Percentiles rank a stretch among this genome's conserved stretches.
Evolutionary conservation across 2,888 invertebrate species (phyloP).

Genomic region (Uropetala carovei): DNA sequence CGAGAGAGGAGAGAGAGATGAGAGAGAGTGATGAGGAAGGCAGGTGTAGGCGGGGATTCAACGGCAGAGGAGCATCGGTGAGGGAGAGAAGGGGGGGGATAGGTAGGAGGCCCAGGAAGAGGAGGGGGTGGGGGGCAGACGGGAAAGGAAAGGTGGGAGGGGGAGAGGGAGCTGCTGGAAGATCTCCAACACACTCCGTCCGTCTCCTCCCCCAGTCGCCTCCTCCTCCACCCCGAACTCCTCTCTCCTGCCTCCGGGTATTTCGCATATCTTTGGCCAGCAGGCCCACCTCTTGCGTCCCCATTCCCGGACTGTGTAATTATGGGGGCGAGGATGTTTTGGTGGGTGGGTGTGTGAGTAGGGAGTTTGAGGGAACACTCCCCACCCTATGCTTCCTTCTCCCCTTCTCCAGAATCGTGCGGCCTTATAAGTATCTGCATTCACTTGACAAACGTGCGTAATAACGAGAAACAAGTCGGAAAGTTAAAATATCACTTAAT

Average conservation of each 20-base stretch:
- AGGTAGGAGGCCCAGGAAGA: too few species aligned
- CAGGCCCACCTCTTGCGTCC: slow-evolving; percentile 48
- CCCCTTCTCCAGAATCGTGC: slow-evolving; percentile 9
- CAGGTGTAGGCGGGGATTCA: background rate
- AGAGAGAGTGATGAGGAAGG: background rate
- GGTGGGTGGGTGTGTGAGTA: slow-evolving; percentile 45
- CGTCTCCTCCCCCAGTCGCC: background rate
- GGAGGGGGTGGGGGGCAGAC: background rate
- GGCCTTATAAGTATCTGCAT: slow-evolving; percentile 48
- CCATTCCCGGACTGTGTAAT: slow-evolving; percentile 61
- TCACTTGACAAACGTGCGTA: background rate
- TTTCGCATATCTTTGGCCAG: slow-evolving; percentile 62
- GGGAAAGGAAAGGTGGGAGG: background rate
- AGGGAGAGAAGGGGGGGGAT: background rate
- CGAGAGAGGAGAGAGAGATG: background rate
- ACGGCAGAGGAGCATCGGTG: background rate
- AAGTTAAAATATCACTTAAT: background rate
- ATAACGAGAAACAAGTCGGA: background rate
- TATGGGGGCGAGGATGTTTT: slow-evolving; percentile 62
- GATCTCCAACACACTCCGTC: slow-evolving; percentile 47
- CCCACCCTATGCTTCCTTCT: background rate
- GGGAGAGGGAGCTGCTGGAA: slow-evolving; percentile 43
- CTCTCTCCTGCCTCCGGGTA: slow-evolving; percentile 38
- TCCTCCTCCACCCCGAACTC: background rate
- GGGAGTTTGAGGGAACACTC: slow-evolving; percentile 18